Evolutionary conservation across 2,113 vertebrate genomes (phyloP).

Genomic region (Petrocephalus zakoni): DNA sequence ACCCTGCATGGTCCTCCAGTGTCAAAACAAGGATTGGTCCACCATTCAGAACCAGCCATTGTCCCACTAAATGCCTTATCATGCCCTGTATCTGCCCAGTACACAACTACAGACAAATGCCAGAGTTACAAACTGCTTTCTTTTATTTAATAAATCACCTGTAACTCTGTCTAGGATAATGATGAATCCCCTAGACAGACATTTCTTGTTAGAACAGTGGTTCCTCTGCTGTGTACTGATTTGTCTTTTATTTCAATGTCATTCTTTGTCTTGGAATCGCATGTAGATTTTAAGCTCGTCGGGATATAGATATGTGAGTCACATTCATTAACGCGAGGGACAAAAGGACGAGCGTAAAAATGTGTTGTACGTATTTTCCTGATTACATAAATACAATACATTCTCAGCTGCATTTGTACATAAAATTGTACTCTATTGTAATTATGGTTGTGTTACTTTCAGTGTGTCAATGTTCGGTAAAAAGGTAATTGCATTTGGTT

Average conservation of each 20-base stretch:
- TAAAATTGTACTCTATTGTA: not conserved
- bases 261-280: constrained; percentile 45
- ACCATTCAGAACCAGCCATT: not conserved
- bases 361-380: constrained; percentile 41
- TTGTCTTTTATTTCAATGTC: constrained; percentile 23
- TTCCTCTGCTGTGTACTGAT: constrained; percentile 37
- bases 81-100: not conserved
- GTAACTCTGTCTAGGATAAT: not conserved
- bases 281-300: constrained; percentile 67
- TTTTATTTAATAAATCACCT: not conserved
- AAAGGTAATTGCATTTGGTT: not conserved
- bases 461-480: not conserved
- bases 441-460: not conserved
- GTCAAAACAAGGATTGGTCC: not conserved
- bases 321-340: constrained; percentile 54
- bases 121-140: not conserved
- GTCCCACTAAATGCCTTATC: not conserved
- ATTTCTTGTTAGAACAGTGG: not conserved
- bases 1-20: not conserved
- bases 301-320: constrained; percentile 57
- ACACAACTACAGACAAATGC: not conserved
- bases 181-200: not conserved
- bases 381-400: constrained; percentile 40
- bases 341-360: constrained; percentile 61
- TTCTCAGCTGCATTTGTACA: not conserved